Base-by-base conservation (phyloP, 2,797 vertebrate genomes). In the Knipowitschia caucasica region DNA sequence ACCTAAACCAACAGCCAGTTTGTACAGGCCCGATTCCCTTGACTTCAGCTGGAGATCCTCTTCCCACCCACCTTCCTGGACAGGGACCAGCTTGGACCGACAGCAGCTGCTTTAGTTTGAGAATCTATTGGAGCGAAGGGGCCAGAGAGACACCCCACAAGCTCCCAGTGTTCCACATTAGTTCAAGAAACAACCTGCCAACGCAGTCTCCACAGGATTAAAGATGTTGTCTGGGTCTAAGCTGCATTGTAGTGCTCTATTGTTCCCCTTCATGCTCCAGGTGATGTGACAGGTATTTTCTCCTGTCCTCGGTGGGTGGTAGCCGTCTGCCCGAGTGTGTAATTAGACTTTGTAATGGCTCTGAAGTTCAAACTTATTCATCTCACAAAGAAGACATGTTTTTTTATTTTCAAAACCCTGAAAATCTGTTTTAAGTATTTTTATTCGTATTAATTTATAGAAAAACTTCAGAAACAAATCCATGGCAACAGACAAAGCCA, bases 31-130 rank as follows among this genome's bases (percentile, higher is more conserved):
- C 53, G 42, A 18, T 17, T 31, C 49, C 49, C 57, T 39, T 60
- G 47, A 25, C 36, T 30, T 68, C 55, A 65, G 73, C 52, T 78
- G 61, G 71, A 71, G 80, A 76, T 73, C 69, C 53, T 59, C 65
- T 81, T 82, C 56, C 81, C 82, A 61, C 85, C 86, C 83, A 84
- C 81, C 78, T 79, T 81, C 77, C 76, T 85, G 86, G 84, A 86
- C 35, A 26, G 8, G 50, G 38, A 75, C 80, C 83, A 84, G 68
- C 66, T 75, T 51, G 30, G 74, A 78, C 64, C 53, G 42, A 65
- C 81, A 73, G 54, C 86, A 86, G 84, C 82, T 71, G 80, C 74
- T 81, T 46, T 72, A 55, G 76, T 75, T 84, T 88, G 88, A 81
- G 86, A 90, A 88, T 85, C 86, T 77, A 89, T 89, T 63, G 78